phyloP scores from a whole-genome alignment of 2,797 vertebrate genomes.

The Gadopsis marmoratus region DNA sequence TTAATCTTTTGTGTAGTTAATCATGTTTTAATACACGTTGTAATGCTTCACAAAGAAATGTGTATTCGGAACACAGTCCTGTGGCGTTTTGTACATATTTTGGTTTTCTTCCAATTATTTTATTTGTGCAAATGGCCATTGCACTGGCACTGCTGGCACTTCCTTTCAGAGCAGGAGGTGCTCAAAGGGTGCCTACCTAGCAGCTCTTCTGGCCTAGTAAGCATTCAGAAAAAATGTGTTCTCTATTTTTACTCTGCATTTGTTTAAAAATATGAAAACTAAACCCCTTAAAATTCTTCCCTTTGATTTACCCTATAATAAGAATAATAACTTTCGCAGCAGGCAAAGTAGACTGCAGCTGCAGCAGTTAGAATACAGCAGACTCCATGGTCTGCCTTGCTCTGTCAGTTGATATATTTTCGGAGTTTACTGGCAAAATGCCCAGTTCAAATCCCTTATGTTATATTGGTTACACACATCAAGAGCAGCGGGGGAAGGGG shows the following conservation, averaged over 20 bases:
- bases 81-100: neutral
- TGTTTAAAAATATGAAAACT: neutral
- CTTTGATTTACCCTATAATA: neutral
- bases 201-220: constrained; percentile 34
- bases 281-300: neutral
- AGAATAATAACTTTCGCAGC: neutral
- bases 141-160: constrained; percentile 31
- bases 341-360: neutral
- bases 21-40: neutral
- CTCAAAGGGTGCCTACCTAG: constrained; percentile 36
- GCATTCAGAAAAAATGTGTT: constrained; percentile 11
- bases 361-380: constrained; percentile 40
- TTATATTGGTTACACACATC: constrained; percentile 56
- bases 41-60: neutral
- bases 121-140: constrained; percentile 33
- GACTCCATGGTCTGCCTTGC: constrained; percentile 7
- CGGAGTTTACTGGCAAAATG: constrained; percentile 49
- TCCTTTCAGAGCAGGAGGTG: constrained; percentile 50
- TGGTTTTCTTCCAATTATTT: constrained; percentile 24
- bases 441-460: constrained; percentile 43
- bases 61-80: neutral
- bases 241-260: constrained; percentile 21
- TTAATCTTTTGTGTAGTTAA: neutral
- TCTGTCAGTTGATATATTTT: constrained; percentile 50
- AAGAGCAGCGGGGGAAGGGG: constrained; percentile 27